Evolutionary conservation across 2,797 vertebrate species (phyloP).

Genomic region (Enteromius paludinosus): DNA sequence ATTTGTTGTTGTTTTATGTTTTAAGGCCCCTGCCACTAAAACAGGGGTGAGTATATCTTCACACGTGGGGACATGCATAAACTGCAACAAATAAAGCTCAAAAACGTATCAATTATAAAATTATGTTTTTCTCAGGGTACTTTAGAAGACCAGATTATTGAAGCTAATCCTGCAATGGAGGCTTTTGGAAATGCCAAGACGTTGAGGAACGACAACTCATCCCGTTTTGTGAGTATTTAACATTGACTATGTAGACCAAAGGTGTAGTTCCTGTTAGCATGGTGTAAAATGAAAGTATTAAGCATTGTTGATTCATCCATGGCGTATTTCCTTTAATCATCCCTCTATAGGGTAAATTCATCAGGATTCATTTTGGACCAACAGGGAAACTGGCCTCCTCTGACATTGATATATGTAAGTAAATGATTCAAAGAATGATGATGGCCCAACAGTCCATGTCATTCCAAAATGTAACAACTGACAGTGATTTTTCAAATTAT

Average conservation of each 20-base stretch:
- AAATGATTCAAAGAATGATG: conserved; percentile 3
- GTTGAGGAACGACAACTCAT: conserved; percentile 93
- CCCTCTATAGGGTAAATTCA: conserved; percentile 88
- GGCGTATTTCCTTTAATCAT: neutral
- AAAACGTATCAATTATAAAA: neutral
- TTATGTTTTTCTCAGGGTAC: conserved; percentile 79
- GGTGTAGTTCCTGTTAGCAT: neutral
- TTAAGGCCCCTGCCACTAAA: conserved; percentile 72
- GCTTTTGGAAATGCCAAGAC: conserved; percentile 96
- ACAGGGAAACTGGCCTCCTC: conserved; percentile 91
- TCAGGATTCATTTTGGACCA: conserved; percentile 93
- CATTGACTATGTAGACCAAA: neutral
- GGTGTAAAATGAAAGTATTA: conserved; percentile 16
- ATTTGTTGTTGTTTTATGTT: conserved; percentile 1
- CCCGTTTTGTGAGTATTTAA: conserved; percentile 88
- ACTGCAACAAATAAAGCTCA: conserved; percentile 3
- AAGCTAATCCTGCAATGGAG: conserved; percentile 96
- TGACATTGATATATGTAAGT: conserved; percentile 94
- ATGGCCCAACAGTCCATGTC: neutral
- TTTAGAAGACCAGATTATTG: conserved; percentile 95
- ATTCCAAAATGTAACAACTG: neutral
- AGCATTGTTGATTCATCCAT: neutral
- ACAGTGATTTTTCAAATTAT: conserved; percentile 27
- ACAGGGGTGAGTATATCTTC: conserved; percentile 71
- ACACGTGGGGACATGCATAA: neutral